Base-by-base conservation (phyloP, 2,888 invertebrate species). In the Rhyacophila evoluta region DNA sequence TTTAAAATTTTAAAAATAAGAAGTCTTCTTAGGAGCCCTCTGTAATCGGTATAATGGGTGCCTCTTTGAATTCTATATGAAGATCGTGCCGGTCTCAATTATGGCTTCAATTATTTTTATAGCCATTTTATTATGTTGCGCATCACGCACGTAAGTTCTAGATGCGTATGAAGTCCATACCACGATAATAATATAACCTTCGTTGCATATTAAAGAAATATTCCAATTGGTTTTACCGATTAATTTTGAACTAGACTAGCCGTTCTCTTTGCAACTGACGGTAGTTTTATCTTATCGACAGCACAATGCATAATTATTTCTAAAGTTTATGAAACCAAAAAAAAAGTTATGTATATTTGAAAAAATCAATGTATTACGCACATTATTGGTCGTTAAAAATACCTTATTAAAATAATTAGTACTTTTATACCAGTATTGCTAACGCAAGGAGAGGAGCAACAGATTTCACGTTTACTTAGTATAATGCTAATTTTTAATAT, bases 51-150 rank as follows among this genome's bases (percentile, higher is more conserved):
- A 19, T 25, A 25, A 25, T 55, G 55, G 55, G 6, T 55, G 25
- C 25, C 55, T 55, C 55, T 25, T 19, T 55, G 19, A 55, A 55
- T 55, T 55, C 10, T 19, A 25, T 55, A 55, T 12, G 12, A 55
- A 55, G 55, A 55, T 55, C 55, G 55, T 55, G 55, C 25, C 55
- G 10, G 55, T 55, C 19, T 55, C 55, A 55, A 55, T 55, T 55
- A 55, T 55, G 55, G 55, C 55, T 55, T 55, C 55, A 55, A 55
- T 55, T 55, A 55, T 55, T 55, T 55, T 55, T 25, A 55, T 55
- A 55, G 55, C 55, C 55, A 55, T 55, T 55, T 55, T 55, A 55
- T 55, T 55, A 55, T 55, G 19, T 55, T 55, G 55, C 55, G 55
- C 55, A 55, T 55, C 55, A 55, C 55, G 55, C 55, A 55, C 55